These are phyloP conservation scores for Diabrotica undecimpunctata DNA, from an alignment of 1,140 invertebrate genomes.

Conservation along the genomic window DNA sequence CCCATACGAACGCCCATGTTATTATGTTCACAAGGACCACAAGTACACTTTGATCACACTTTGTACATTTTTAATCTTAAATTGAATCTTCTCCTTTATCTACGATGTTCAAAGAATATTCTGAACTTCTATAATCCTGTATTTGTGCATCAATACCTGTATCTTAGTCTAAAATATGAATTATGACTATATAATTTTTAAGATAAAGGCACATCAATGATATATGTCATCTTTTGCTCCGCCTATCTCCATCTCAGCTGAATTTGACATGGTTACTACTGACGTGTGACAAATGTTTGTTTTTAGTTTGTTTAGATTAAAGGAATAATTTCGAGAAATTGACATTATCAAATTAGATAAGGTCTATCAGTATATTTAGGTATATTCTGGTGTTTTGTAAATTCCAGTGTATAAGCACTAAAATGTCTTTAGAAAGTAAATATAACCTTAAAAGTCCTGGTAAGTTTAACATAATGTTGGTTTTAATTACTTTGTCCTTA, in stretches of 20 bases:
- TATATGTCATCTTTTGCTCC: no score
- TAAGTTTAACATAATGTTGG: slow-evolving; percentile 28
- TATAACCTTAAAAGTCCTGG: slow-evolving; percentile 47
- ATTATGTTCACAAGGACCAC: no score
- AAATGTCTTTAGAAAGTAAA: slow-evolving; percentile 40
- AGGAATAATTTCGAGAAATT: slow-evolving; percentile 9
- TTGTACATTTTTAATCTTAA: no score
- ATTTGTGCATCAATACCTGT: no score
- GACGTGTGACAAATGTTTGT: slow-evolving; percentile 15
- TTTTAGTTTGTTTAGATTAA: slow-evolving; percentile 11
- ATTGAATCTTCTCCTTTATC: no score
- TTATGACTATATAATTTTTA: no score
- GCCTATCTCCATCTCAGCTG: neutral
- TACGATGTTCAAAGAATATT: no score
- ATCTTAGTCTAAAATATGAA: no score
- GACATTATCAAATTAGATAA: slow-evolving; percentile 7
- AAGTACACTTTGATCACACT: no score
- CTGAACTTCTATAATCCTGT: no score
- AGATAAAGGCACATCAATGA: no score
- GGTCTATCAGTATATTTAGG: neutral
- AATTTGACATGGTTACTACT: neutral
- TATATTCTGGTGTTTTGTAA: neutral
- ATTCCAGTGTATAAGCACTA: slow-evolving; percentile 4
- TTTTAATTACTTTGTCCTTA: slow-evolving; percentile 1
- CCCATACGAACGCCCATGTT: no score